Evolutionary conservation across 2,113 vertebrate species (phyloP).

Genomic region (Oxyura jamaicensis): DNA sequence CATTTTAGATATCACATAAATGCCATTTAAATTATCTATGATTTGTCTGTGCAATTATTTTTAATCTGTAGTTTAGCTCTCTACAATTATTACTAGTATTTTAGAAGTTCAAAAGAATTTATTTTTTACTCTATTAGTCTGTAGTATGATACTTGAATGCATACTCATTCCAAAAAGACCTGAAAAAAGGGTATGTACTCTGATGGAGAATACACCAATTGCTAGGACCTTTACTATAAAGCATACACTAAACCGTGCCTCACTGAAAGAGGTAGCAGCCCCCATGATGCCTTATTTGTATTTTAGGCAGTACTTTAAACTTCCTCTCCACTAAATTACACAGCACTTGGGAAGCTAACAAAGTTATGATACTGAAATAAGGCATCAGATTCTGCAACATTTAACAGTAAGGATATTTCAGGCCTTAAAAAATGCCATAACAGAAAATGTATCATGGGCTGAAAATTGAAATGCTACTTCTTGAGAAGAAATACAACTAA

Average conservation of each 20-base stretch:
- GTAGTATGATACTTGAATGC: background rate
- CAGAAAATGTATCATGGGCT: background rate
- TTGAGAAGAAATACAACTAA: background rate
- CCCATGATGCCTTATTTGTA: background rate
- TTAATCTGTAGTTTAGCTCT: background rate
- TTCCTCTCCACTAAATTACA: background rate
- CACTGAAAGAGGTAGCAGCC: too few species aligned
- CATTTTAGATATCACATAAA: background rate
- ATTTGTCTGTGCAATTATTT: background rate
- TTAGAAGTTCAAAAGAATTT: background rate
- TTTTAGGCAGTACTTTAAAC: background rate
- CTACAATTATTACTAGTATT: background rate
- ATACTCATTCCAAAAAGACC: background rate
- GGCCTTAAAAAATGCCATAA: background rate
- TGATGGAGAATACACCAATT: background rate
- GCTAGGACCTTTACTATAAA: background rate
- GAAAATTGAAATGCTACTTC: conserved; percentile 7
- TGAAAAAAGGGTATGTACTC: background rate
- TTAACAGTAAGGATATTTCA: background rate
- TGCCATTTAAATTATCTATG: background rate
- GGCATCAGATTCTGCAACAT: background rate
- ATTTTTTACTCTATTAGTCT: background rate
- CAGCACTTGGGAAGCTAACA: background rate
- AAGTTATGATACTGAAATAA: background rate
- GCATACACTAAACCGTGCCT: background rate